Evolutionary conservation across 2,113 vertebrate species (phyloP).

Genomic region (Xiphophorus couchianus): DNA sequence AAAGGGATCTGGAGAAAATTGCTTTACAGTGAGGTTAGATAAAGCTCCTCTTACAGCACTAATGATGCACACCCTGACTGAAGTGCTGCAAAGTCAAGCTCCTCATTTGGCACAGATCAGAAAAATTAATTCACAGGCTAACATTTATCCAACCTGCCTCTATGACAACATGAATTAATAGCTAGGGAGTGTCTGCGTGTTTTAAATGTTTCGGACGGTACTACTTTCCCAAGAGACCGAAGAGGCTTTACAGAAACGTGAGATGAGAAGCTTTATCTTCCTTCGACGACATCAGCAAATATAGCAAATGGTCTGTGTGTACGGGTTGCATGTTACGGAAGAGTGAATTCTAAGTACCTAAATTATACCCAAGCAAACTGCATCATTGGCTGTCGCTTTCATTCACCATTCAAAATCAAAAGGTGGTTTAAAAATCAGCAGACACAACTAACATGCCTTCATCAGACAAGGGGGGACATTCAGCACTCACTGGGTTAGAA

Average conservation of each 20-base stretch:
- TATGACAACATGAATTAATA: constrained; percentile 4
- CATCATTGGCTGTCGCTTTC: background rate
- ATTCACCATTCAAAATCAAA: background rate
- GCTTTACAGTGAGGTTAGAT: background rate
- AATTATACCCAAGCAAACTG: background rate
- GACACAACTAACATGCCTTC: background rate
- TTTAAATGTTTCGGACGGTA: constrained; percentile 30
- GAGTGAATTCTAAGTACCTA: no score
- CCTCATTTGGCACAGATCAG: background rate
- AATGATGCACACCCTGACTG: constrained; percentile 2
- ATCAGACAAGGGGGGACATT: background rate
- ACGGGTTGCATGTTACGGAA: background rate
- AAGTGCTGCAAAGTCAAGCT: constrained; percentile 1
- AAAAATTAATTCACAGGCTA: constrained; percentile 17
- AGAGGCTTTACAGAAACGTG: constrained; percentile 30
- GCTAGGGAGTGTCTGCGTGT: constrained; percentile 12
- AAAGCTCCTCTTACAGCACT: background rate
- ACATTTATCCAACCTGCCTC: constrained; percentile 25
- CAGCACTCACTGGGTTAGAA: no score
- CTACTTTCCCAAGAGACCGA: constrained; percentile 44
- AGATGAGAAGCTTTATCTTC: constrained; percentile 37
- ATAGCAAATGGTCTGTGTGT: constrained; percentile 19
- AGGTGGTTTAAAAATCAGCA: background rate
- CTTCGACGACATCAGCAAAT: constrained; percentile 25
- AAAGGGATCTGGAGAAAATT: background rate